Evolutionary conservation across 2,797 vertebrate species (phyloP).

Genomic region (Myotis vivesi): DNA sequence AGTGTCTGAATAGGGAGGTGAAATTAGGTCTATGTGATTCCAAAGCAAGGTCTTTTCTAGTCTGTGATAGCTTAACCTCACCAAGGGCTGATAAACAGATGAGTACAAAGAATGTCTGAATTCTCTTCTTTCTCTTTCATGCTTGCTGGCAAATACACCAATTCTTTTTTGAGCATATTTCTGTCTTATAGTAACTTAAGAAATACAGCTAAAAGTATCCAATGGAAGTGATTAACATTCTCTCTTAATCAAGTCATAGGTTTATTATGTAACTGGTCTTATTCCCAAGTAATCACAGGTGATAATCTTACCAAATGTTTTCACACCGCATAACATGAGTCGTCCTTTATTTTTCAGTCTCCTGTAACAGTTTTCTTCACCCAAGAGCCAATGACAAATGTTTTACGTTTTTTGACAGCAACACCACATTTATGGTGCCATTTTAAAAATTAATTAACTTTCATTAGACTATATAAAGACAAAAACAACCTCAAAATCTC

Average conservation of each 20-base stretch:
- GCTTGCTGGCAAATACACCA: not conserved
- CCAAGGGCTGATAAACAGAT: not conserved
- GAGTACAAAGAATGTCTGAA: not conserved
- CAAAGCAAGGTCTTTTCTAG: not conserved
- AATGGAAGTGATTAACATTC: not conserved
- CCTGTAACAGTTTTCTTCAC: not conserved
- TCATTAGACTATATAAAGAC: not conserved
- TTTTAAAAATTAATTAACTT: not conserved
- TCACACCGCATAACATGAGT: not conserved
- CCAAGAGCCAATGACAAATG: not conserved
- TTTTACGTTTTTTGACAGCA: not conserved
- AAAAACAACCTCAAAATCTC: not conserved
- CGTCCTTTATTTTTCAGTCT: not conserved
- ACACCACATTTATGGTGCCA: not conserved
- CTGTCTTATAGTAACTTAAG: not conserved
- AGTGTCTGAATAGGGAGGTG: not conserved
- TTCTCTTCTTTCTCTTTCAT: not conserved
- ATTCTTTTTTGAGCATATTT: not conserved
- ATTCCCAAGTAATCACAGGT: not conserved
- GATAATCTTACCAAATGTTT: not conserved
- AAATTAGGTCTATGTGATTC: not conserved
- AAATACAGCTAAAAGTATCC: not conserved
- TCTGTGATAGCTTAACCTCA: not conserved
- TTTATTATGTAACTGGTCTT: not conserved
- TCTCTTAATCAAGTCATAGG: not conserved